phyloP scores from a whole-genome alignment of 2,113 vertebrate genomes.

The Odocoileus virginianus region DNA sequence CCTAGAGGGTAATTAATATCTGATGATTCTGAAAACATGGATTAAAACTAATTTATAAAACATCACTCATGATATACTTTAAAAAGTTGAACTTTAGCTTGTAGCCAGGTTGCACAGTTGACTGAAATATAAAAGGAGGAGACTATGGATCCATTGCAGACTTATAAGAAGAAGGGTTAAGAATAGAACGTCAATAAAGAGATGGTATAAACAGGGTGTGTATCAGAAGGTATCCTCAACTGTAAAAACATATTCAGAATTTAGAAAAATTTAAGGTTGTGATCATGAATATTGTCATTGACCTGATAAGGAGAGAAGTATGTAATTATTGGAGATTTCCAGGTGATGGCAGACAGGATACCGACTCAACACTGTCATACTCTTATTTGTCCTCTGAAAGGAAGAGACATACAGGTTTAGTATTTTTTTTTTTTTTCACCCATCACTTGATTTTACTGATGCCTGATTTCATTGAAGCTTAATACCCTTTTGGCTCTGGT shows the following conservation, averaged over 20 bases:
- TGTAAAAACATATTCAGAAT: not conserved
- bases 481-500: not conserved
- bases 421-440: conserved; percentile 21
- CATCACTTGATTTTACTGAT: conserved; percentile 33
- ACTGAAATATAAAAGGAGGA: not conserved
- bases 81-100: not conserved
- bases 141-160: not conserved
- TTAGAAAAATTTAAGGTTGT: not conserved
- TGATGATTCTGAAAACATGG: not conserved
- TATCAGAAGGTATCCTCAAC: not conserved
- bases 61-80: not conserved
- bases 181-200: not conserved
- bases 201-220: not conserved
- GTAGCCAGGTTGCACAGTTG: rapidly evolving
- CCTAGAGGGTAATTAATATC: not conserved
- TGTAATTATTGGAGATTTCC: not conserved
- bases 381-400: not conserved
- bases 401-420: not conserved
- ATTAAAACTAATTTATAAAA: not conserved
- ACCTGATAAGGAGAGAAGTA: not conserved
- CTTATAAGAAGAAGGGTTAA: not conserved
- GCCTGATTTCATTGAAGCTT: conserved; percentile 25
- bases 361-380: not conserved
- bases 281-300: not conserved
- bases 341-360: not conserved